Evolutionary conservation across 2,113 vertebrate genomes (phyloP).

Genomic region (Phainopepla nitens): DNA sequence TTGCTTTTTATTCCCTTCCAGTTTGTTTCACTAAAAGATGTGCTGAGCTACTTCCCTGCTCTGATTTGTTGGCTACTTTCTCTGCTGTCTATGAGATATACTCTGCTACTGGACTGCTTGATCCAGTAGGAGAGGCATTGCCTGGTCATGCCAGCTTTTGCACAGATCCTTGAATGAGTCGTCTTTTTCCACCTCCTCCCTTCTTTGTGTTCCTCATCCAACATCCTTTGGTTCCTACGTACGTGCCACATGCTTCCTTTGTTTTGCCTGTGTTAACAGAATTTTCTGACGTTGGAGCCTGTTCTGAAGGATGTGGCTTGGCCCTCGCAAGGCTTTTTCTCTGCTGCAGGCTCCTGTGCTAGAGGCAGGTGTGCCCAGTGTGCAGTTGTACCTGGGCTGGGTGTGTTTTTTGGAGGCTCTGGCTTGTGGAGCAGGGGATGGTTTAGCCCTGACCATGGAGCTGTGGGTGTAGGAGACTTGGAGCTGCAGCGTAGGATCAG

Average conservation of each 20-base stretch:
- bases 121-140: background rate
- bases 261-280: background rate
- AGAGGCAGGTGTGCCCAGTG: background rate
- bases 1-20: background rate
- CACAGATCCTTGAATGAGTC: background rate
- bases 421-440: background rate
- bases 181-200: background rate
- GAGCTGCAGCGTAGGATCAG: background rate
- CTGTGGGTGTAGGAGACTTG: background rate
- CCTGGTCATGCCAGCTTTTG: background rate
- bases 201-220: slow-evolving; percentile 10
- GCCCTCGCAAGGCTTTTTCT: background rate
- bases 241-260: background rate
- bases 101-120: background rate
- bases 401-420: background rate
- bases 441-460: background rate
- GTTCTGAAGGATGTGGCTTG: background rate
- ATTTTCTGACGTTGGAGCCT: background rate
- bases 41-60: background rate
- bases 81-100: accelerated
- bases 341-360: background rate
- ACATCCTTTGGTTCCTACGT: background rate
- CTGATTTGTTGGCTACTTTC: background rate
- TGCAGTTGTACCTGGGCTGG: background rate
- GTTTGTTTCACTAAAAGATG: background rate